Conservation (phyloP, 2,797 vertebrate species). For the Spinibarbus caldwelli region DNA sequence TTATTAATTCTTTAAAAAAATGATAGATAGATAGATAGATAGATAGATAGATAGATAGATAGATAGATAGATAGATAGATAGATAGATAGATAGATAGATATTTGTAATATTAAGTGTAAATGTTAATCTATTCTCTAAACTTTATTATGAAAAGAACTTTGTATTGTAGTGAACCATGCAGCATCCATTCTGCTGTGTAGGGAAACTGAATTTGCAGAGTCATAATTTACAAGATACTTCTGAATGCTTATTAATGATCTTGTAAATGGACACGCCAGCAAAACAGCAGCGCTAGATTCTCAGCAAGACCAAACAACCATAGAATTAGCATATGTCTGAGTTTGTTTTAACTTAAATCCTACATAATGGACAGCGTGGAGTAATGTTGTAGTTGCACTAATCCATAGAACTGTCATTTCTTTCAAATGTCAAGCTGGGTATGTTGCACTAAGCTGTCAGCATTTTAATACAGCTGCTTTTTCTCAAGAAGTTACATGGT, state of each 20-base stretch:
- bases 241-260: slow-evolving; percentile 40
- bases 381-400: slow-evolving; percentile 38
- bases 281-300: slow-evolving; percentile 15
- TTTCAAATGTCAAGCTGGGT: slow-evolving; percentile 32
- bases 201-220: slow-evolving; percentile 3
- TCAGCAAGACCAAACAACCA: neutral
- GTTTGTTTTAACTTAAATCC: slow-evolving; percentile 25
- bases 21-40: no score
- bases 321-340: slow-evolving; percentile 22
- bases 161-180: neutral
- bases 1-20: neutral
- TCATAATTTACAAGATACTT: slow-evolving; percentile 13
- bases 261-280: slow-evolving; percentile 1
- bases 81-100: no score
- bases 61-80: no score
- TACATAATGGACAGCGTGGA: slow-evolving; percentile 13
- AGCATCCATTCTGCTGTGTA: slow-evolving; percentile 15
- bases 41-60: no score
- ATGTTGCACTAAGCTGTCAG: slow-evolving; percentile 31
- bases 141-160: neutral
- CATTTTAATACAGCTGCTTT: slow-evolving; percentile 1
- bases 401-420: slow-evolving; percentile 24
- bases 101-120: neutral
- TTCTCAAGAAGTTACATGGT: neutral
- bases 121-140: neutral